phyloP scores from a whole-genome alignment of 2,113 vertebrate genomes.

The Arothron firmamentum region DNA sequence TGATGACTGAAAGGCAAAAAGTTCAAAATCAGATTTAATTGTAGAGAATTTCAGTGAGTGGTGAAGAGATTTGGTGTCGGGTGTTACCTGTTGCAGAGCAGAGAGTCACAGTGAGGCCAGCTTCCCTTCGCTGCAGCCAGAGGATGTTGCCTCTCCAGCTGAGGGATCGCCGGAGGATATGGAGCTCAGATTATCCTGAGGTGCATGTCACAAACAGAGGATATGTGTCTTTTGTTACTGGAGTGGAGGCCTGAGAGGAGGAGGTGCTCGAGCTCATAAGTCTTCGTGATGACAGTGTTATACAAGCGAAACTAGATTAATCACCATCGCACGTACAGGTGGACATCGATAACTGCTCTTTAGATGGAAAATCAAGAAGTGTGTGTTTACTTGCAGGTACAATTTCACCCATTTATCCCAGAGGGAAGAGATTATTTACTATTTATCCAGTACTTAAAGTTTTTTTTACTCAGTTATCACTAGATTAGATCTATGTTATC shows the following conservation, averaged over 20 bases:
- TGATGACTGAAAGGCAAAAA: neutral
- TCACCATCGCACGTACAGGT: too few relatives aligned
- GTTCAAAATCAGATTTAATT: neutral
- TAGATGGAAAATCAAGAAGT: too few relatives aligned
- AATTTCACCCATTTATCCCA: too few relatives aligned
- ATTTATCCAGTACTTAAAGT: too few relatives aligned
- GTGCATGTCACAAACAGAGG: constrained; percentile 60
- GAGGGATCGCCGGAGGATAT: constrained; percentile 60
- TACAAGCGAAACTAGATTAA: too few relatives aligned
- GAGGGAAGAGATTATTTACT: too few relatives aligned
- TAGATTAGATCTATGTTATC: too few relatives aligned
- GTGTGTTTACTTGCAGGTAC: too few relatives aligned
- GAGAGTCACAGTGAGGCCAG: constrained; percentile 40
- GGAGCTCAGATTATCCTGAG: constrained; percentile 32
- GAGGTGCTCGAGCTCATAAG: neutral
- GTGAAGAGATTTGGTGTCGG: neutral
- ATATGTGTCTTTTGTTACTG: constrained; percentile 54
- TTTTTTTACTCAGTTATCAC: too few relatives aligned
- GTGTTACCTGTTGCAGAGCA: constrained; percentile 61
- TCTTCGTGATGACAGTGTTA: too few relatives aligned
- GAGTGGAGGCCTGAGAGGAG: neutral
- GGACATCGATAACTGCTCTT: too few relatives aligned
- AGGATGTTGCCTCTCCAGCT: constrained; percentile 56
- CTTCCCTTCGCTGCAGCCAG: constrained; percentile 47
- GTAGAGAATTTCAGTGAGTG: neutral